Evolutionary conservation across 2,888 invertebrate species (phyloP).

Genomic region (Ennomos erosarius): DNA sequence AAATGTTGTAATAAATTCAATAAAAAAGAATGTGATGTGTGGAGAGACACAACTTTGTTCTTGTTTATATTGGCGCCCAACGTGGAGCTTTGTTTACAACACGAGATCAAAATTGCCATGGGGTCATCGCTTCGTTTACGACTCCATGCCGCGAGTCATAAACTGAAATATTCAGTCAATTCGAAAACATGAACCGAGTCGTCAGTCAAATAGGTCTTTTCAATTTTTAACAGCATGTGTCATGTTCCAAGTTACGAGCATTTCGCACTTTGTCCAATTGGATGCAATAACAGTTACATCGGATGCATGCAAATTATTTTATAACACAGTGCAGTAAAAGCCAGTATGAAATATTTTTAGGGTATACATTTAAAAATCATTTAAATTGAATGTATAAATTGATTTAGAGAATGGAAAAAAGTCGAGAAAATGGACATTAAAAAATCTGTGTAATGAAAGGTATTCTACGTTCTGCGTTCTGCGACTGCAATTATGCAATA

Average conservation of each 20-base stretch:
- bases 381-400: too few species aligned
- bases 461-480: too few species aligned
- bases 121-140: constrained; percentile 14
- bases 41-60: too few species aligned
- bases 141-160: constrained; percentile 4
- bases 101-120: constrained; percentile 9
- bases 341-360: neutral
- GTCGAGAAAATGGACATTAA: too few species aligned
- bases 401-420: too few species aligned
- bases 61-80: constrained; percentile 19
- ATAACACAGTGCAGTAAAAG: neutral
- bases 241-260: constrained; percentile 34
- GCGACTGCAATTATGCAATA: too few species aligned
- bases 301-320: constrained; percentile 41
- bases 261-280: constrained; percentile 41
- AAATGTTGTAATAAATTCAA: too few species aligned
- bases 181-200: constrained; percentile 27
- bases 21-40: too few species aligned
- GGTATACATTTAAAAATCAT: neutral
- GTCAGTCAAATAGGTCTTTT: constrained; percentile 35
- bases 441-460: too few species aligned
- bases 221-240: constrained; percentile 40
- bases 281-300: constrained; percentile 41
- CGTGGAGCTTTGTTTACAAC: constrained; percentile 18
- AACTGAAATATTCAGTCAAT: constrained; percentile 35